A percentile compares a stretch with the other conserved stretches of the same genome.
These are phyloP conservation scores for Sebastes oblongus DNA, from an alignment of 2,797 vertebrate species.

Conservation along the genomic window DNA sequence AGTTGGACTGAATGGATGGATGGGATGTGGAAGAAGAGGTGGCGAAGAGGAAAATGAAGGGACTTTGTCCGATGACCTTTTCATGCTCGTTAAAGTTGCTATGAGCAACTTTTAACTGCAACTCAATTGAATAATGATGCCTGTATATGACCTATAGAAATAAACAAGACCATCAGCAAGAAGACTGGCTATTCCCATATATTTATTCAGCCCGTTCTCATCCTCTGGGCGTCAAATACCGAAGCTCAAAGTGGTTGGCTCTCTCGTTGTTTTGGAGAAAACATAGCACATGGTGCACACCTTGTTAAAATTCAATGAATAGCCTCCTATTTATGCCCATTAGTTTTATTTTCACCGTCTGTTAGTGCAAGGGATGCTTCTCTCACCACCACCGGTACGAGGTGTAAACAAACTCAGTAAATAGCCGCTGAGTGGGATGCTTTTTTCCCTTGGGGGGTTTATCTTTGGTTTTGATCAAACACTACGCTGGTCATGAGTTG, in stretches of 20 bases:
- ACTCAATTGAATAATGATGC: neutral
- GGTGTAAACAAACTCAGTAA: neutral
- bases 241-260: too few species aligned
- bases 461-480: conserved; percentile 12
- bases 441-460: neutral
- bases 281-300: neutral
- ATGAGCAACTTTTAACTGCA: neutral
- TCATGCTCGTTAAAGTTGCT: neutral
- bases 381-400: neutral
- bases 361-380: neutral
- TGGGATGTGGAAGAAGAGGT: neutral
- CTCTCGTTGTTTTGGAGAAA: too few species aligned
- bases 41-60: neutral
- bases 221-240: too few species aligned
- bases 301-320: neutral
- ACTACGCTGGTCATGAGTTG: neutral
- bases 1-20: neutral
- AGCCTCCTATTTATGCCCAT: neutral
- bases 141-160: neutral
- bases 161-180: neutral
- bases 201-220: neutral
- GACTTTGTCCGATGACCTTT: neutral
- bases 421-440: neutral
- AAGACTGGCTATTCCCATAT: neutral
- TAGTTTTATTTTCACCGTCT: neutral